These are phyloP conservation scores for Cecidostiba fungosa DNA, from an alignment of 2,888 invertebrate genomes.

Conservation along the genomic window DNA sequence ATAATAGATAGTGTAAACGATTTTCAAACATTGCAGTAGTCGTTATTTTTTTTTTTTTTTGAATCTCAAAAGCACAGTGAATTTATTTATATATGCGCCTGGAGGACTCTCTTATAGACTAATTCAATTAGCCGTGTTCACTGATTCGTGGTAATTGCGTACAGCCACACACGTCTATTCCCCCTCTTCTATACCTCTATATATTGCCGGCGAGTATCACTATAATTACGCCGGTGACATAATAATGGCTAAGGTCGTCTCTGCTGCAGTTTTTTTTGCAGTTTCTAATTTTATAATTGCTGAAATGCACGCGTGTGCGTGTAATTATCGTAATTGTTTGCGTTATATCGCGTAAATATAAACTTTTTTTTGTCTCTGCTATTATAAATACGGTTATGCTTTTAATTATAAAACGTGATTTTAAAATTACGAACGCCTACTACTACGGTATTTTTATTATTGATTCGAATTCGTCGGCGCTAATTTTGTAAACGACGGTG, in stretches of 20 bases:
- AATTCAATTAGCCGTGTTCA: conserved; percentile 2
- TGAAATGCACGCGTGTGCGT: background rate
- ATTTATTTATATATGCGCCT: background rate
- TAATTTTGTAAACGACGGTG: too few relatives aligned
- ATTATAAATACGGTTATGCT: background rate
- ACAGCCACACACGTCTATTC: background rate
- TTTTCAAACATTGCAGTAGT: too few relatives aligned
- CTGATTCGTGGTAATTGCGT: conserved; percentile 1
- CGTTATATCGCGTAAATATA: background rate
- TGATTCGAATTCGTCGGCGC: too few relatives aligned
- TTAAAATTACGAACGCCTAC: background rate
- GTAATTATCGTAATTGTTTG: background rate
- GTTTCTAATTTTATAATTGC: background rate
- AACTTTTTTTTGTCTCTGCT: background rate
- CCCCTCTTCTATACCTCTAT: background rate
- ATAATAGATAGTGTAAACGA: too few relatives aligned
- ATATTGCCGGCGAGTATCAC: background rate
- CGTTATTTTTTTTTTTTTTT: too few relatives aligned
- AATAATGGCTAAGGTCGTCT: conserved; percentile 6
- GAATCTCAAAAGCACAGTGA: background rate
- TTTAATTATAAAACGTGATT: background rate
- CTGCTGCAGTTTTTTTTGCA: background rate
- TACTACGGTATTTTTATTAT: background rate
- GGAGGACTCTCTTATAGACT: background rate
- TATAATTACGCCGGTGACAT: background rate